Evolutionary conservation across 2,888 invertebrate genomes (phyloP).

Genomic region (Lamproptera curius): DNA sequence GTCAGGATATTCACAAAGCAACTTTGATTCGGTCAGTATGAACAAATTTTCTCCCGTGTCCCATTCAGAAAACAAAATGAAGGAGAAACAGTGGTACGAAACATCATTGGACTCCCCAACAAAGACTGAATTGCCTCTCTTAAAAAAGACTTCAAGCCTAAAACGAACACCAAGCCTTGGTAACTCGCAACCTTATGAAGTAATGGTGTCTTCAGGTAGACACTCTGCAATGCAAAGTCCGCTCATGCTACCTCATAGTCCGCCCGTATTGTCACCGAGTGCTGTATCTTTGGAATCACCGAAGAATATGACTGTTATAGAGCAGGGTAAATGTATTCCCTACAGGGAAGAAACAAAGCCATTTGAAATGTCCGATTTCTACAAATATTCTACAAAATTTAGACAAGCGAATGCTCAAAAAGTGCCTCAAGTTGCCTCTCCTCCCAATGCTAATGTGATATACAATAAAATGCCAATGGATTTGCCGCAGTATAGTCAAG

Average conservation of each 20-base stretch:
- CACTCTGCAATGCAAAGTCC: constrained; percentile 68
- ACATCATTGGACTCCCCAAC: constrained; percentile 81
- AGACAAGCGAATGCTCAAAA: constrained; percentile 78
- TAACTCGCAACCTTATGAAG: constrained; percentile 69
- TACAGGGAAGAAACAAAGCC: constrained; percentile 97
- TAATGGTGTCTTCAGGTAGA: constrained; percentile 65
- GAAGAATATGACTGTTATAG: constrained; percentile 90
- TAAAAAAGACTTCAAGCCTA: constrained; percentile 66
- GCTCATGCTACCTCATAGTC: constrained; percentile 53
- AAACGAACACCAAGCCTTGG: constrained; percentile 77
- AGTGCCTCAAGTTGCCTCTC: constrained; percentile 40
- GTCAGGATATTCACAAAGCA: constrained; percentile 57
- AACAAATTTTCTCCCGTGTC: constrained; percentile 66
- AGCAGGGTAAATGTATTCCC: constrained; percentile 93
- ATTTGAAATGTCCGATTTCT: constrained; percentile 98
- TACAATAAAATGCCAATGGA: constrained; percentile 67
- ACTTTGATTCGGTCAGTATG: constrained; percentile 64
- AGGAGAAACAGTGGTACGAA: constrained; percentile 84
- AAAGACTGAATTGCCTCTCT: constrained; percentile 45
- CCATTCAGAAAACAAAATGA: constrained; percentile 58
- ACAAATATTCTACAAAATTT: constrained; percentile 97
- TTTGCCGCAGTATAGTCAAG: constrained; percentile 60
- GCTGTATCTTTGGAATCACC: constrained; percentile 85
- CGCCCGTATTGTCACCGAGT: constrained; percentile 61
- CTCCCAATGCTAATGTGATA: constrained; percentile 41